Percentiles rank a stretch among this genome's conserved stretches.
Evolutionary conservation across 2,888 invertebrate species (phyloP).

Genomic region (Lithophane semibrunnea): DNA sequence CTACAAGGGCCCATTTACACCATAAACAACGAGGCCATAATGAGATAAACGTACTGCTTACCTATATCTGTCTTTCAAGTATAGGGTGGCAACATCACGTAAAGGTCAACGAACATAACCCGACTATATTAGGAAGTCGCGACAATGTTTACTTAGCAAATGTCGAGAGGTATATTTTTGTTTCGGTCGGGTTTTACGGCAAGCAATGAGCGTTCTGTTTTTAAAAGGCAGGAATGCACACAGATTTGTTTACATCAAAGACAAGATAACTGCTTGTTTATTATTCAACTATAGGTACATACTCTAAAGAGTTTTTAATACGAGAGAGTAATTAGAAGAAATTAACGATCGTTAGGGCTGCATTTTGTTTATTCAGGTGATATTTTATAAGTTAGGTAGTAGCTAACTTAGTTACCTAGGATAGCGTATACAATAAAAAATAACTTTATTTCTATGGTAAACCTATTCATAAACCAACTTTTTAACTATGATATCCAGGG

Average conservation of each 20-base stretch:
- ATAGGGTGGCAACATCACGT: conserved; percentile 61
- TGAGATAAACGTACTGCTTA: conserved; percentile 60
- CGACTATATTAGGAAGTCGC: conserved; percentile 63
- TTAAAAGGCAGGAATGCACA: conserved; percentile 60
- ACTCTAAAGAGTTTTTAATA: conserved; percentile 43
- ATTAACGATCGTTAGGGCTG: not conserved
- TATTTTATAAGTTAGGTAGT: not conserved
- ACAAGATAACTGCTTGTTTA: conserved; percentile 61
- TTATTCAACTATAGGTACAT: conserved; percentile 21
- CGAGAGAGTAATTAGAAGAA: conserved; percentile 17
- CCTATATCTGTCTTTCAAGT: conserved; percentile 63
- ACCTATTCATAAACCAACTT: not conserved
- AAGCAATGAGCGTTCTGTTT: conserved; percentile 66
- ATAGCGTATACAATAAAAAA: not conserved
- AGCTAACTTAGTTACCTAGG: not conserved
- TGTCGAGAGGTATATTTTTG: conserved; percentile 31
- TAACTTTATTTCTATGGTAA: not conserved
- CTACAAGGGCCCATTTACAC: conserved; percentile 21
- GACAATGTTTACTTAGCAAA: conserved; percentile 11
- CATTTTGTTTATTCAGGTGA: conserved; percentile 17
- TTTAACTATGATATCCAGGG: not conserved
- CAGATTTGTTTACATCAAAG: conserved; percentile 66
- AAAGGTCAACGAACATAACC: conserved; percentile 81
- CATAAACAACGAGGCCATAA: conserved; percentile 51
- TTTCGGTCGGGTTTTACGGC: conserved; percentile 70